phyloP scores from a whole-genome alignment of 2,888 invertebrate genomes.

The Candidula unifasciata region DNA sequence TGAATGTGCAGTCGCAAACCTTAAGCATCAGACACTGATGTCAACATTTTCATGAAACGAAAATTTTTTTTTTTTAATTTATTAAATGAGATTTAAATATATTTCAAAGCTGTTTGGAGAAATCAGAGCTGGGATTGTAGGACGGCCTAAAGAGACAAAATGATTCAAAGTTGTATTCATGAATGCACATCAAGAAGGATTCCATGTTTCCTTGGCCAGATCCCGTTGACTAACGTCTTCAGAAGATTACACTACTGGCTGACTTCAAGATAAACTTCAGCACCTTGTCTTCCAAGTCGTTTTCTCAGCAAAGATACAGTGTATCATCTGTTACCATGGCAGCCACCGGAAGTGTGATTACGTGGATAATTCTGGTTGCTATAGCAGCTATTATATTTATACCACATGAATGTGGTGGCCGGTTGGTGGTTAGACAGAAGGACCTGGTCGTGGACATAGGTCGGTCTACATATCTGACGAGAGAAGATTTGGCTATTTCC shows the following conservation, averaged over 20 bases:
- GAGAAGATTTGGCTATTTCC: constrained; percentile 69
- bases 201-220: too few species aligned
- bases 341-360: neutral
- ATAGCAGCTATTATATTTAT: constrained; percentile 10
- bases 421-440: constrained; percentile 60
- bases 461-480: constrained; percentile 67
- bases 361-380: neutral
- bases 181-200: too few species aligned
- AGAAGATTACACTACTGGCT: neutral
- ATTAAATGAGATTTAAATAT: too few species aligned
- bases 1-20: too few species aligned
- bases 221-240: too few species aligned
- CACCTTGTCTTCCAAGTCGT: neutral
- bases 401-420: constrained; percentile 41
- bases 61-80: too few species aligned
- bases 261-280: neutral
- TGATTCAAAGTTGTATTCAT: too few species aligned
- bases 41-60: too few species aligned
- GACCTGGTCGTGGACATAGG: constrained; percentile 72
- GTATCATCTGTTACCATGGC: constrained; percentile 11
- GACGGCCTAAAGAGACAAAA: too few species aligned
- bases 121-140: too few species aligned
- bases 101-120: too few species aligned
- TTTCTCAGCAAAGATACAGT: neutral
- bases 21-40: too few species aligned